Conservation (phyloP, 2,888 invertebrate species). For the Dryomyza anilis region DNA sequence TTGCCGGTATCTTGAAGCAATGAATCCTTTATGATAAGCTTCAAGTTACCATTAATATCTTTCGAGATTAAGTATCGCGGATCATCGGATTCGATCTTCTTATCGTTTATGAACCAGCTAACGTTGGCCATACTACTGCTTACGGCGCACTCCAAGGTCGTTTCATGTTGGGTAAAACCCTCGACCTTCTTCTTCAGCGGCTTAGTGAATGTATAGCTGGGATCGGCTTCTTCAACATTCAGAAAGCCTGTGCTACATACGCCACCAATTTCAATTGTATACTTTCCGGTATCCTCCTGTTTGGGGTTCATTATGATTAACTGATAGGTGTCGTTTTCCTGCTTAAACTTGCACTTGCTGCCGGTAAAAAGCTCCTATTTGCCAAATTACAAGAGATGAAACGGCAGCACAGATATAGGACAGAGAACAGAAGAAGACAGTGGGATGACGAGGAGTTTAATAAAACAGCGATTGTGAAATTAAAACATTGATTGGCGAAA, state of each 20-base stretch:
- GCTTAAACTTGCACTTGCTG: conserved; percentile 94
- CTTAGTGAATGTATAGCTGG: conserved; percentile 90
- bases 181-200: conserved; percentile 85
- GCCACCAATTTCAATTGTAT: conserved; percentile 92
- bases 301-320: conserved; percentile 89
- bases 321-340: conserved; percentile 89
- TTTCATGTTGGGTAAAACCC: conserved; percentile 90
- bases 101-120: conserved; percentile 88
- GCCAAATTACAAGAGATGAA: not conserved
- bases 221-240: conserved; percentile 97
- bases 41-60: conserved; percentile 89
- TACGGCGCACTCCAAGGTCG: conserved; percentile 89
- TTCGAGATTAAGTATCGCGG: conserved; percentile 83
- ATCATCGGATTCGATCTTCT: conserved; percentile 81
- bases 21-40: conserved; percentile 82
- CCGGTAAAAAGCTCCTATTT: conserved; percentile 92
- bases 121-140: conserved; percentile 93
- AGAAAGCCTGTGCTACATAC: conserved; percentile 87
- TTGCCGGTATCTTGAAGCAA: conserved; percentile 85
- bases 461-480: not conserved
- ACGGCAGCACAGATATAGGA: not conserved
- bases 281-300: conserved; percentile 96
- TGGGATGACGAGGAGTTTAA: not conserved
- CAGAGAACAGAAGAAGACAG: not conserved
- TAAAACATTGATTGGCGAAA: not conserved